Percentiles rank a stretch among this genome's conserved stretches.
Evolutionary conservation across 2,113 vertebrate genomes (phyloP).

Genomic region (Barnardius zonarius): DNA sequence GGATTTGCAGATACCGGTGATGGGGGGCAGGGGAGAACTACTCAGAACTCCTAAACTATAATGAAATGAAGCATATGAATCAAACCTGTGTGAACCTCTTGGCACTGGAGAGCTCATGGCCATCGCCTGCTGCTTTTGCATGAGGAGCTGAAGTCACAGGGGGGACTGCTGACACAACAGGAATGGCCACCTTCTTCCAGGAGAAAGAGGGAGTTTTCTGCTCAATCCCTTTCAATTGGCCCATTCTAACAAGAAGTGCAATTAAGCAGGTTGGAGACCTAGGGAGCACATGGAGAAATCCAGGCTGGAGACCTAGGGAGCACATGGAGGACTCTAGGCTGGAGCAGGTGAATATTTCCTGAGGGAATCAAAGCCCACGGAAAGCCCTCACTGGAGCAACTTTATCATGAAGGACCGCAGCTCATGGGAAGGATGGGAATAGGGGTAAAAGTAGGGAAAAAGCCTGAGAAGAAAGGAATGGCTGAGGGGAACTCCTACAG

Average conservation of each 20-base stretch:
- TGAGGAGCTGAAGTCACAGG: background rate
- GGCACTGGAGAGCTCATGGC: fast-evolving
- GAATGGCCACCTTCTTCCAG: fast-evolving
- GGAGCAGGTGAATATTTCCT: background rate
- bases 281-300: background rate
- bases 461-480: background rate
- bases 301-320: too few species aligned
- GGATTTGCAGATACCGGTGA: background rate
- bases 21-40: fast-evolving
- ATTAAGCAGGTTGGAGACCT: too few species aligned
- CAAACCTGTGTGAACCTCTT: background rate
- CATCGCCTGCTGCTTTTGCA: background rate
- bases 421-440: background rate
- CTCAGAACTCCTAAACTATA: background rate
- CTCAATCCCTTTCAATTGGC: background rate
- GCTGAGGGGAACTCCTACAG: background rate
- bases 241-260: too few species aligned
- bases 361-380: background rate
- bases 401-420: background rate
- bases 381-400: background rate
- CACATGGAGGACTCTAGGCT: background rate
- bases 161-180: fast-evolving
- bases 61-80: background rate
- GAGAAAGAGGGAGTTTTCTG: background rate
- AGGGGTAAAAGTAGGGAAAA: background rate